A percentile compares a stretch with the other conserved stretches of the same genome.
Conservation (phyloP, 2,888 invertebrate genomes). For the Callimorpha dominula region DNA sequence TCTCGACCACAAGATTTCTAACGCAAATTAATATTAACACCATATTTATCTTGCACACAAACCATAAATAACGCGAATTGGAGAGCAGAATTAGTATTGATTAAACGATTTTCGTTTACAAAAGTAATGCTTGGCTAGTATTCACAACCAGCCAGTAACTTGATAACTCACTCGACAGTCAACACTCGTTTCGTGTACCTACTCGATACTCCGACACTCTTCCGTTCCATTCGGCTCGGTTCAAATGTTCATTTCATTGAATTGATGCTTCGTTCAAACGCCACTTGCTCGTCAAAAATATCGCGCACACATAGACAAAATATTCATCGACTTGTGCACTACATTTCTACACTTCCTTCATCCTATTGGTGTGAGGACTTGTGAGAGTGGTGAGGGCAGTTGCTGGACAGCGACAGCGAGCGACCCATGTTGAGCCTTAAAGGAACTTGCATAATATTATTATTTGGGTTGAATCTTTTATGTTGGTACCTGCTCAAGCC, state of each 20-base stretch:
- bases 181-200: constrained; percentile 1
- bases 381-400: background rate
- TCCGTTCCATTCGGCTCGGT: constrained; percentile 3
- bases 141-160: constrained; percentile 50
- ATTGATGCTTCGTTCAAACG: constrained; percentile 51
- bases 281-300: constrained; percentile 44
- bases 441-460: background rate
- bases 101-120: constrained; percentile 48
- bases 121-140: constrained; percentile 42
- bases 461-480: constrained; percentile 8
- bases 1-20: constrained; percentile 12
- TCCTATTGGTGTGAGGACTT: constrained; percentile 29
- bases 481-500: constrained; percentile 10
- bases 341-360: constrained; percentile 18
- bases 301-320: constrained; percentile 36
- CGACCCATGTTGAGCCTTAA: constrained; percentile 4
- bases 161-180: constrained; percentile 44
- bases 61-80: constrained; percentile 22
- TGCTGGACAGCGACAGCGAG: constrained; percentile 1
- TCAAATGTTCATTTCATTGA: constrained; percentile 22
- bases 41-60: constrained; percentile 31
- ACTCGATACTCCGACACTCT: constrained; percentile 14
- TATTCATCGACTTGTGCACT: constrained; percentile 8
- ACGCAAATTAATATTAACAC: constrained; percentile 24
- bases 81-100: constrained; percentile 46